These are phyloP conservation scores for Jaculus jaculus DNA, from an alignment of 2,113 vertebrate species.

Conservation along the genomic window DNA sequence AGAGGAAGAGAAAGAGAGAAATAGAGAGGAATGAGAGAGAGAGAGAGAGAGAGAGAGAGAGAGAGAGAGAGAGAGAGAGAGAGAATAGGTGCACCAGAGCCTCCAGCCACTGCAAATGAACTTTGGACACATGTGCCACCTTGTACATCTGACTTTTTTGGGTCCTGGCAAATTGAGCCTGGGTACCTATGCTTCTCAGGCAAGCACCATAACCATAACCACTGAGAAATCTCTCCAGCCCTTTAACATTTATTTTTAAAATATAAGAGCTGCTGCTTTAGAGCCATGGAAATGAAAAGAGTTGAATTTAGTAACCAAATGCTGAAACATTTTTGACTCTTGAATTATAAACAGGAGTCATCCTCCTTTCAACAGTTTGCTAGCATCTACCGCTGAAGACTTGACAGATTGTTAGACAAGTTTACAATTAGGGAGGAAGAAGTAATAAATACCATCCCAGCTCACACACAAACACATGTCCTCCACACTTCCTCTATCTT, in stretches of 20 bases:
- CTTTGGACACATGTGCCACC: too few species aligned
- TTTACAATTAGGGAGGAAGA: slow-evolving; percentile 60
- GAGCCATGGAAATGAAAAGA: not conserved
- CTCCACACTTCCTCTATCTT: not conserved
- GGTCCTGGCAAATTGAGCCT: too few species aligned
- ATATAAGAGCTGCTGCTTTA: not conserved
- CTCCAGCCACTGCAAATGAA: too few species aligned
- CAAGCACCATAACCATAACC: too few species aligned
- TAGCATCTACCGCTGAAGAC: slow-evolving; percentile 12
- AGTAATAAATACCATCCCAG: slow-evolving; percentile 29
- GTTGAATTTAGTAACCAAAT: slow-evolving; percentile 54
- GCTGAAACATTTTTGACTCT: slow-evolving; percentile 52
- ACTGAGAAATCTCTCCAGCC: too few species aligned
- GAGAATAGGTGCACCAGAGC: too few species aligned
- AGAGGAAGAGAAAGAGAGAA: too few species aligned
- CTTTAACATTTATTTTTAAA: slow-evolving; percentile 49
- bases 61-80: too few species aligned
- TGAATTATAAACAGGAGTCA: slow-evolving; percentile 43
- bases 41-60: not conserved
- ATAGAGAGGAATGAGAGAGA: too few species aligned
- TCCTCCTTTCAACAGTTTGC: slow-evolving; percentile 54
- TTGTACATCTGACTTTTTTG: too few species aligned
- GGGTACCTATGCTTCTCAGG: too few species aligned
- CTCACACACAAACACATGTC: not conserved
- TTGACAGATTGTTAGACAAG: slow-evolving; percentile 54